A percentile compares a stretch with the other conserved stretches of the same genome.
Conservation (phyloP, 2,888 invertebrate genomes). For the Teleiodes luculella region DNA sequence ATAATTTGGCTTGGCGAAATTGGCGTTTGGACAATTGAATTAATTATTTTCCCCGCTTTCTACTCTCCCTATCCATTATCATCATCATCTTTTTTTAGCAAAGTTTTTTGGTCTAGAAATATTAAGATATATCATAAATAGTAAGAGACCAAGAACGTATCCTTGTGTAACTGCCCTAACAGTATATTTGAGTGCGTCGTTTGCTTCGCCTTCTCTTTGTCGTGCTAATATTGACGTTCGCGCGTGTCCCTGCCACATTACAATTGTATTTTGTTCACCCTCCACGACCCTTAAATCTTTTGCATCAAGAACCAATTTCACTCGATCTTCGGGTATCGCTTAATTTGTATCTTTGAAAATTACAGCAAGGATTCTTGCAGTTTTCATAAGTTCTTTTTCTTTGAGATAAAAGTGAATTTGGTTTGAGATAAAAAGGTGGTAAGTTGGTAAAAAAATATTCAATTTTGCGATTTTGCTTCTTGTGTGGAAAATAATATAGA, state of each 20-base stretch:
- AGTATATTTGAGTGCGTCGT: constrained; percentile 28
- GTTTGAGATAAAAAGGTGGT: neutral
- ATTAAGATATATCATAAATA: neutral
- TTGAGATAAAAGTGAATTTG: neutral
- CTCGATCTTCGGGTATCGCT: neutral
- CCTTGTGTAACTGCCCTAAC: neutral
- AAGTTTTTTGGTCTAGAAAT: too few relatives aligned
- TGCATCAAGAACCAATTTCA: neutral
- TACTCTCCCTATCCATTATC: too few relatives aligned
- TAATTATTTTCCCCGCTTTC: too few relatives aligned
- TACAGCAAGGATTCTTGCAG: neutral
- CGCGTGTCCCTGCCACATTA: constrained; percentile 28
- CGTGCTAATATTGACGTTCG: constrained; percentile 40
- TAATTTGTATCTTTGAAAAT: neutral
- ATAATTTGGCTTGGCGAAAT: too few relatives aligned
- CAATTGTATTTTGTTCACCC: neutral
- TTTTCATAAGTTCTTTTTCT: neutral
- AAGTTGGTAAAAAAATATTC: constrained; percentile 11
- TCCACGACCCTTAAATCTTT: neutral
- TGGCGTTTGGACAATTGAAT: too few relatives aligned
- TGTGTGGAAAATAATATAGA: constrained; percentile 5
- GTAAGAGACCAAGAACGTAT: neutral
- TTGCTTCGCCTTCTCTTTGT: constrained; percentile 38
- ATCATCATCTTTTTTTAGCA: too few relatives aligned
- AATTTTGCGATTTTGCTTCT: constrained; percentile 9